These are phyloP conservation scores for Mesopsocus fuscifrons DNA, from an alignment of 2,888 invertebrate genomes.

Conservation along the genomic window DNA sequence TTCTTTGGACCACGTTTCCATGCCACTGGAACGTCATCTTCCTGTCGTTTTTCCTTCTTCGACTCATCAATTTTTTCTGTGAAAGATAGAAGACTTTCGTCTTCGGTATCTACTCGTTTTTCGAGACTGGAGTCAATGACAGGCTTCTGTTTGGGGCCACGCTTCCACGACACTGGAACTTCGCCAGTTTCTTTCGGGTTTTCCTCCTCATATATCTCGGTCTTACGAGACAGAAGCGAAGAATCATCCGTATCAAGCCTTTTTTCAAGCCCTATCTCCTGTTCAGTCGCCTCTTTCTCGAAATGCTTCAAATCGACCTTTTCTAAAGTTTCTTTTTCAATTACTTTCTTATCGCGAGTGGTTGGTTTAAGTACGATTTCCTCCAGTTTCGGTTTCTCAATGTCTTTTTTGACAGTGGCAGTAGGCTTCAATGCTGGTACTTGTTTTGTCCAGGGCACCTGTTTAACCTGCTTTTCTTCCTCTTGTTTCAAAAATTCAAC, in stretches of 20 bases:
- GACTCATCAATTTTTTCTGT: constrained; percentile 3
- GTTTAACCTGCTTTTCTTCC: constrained; percentile 7
- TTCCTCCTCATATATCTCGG: constrained; percentile 13
- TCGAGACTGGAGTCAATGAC: not conserved
- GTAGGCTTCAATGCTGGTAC: constrained; percentile 14
- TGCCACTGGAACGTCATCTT: constrained; percentile 12
- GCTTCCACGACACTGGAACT: not conserved
- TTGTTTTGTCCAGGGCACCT: constrained; percentile 13
- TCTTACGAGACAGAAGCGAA: constrained; percentile 17
- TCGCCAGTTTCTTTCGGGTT: constrained; percentile 9
- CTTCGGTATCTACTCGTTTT: constrained; percentile 8
- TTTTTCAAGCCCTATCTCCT: constrained; percentile 14
- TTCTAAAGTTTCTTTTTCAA: constrained; percentile 21
- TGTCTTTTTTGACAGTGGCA: constrained; percentile 14
- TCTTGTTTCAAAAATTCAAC: not conserved
- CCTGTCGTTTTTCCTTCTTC: constrained; percentile 13
- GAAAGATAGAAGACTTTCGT: not conserved
- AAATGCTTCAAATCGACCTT: constrained; percentile 30
- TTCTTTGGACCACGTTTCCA: constrained; percentile 11
- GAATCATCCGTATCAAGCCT: constrained; percentile 18
- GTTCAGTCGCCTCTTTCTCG: constrained; percentile 24
- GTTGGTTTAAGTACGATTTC: constrained; percentile 20
- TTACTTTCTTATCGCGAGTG: constrained; percentile 12
- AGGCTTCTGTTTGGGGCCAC: not conserved
- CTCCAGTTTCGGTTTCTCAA: constrained; percentile 13